Percentiles rank a stretch among this genome's conserved stretches.
Evolutionary conservation across 2,888 invertebrate genomes (phyloP).

Genomic region (Pterobdella sp.): DNA sequence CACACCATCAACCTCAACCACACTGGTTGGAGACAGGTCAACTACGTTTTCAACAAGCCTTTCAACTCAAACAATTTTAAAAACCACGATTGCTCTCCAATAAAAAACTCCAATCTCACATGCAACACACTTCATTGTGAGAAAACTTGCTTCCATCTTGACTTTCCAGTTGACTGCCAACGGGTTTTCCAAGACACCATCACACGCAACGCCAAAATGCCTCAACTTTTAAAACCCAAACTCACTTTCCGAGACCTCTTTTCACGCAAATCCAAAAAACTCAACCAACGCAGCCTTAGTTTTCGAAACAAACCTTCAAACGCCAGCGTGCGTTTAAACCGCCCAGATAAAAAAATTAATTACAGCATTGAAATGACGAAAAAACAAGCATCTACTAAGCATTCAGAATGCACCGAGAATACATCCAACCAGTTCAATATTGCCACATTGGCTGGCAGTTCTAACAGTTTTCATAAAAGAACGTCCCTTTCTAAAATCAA

Average conservation of each 20-base stretch:
- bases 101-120: background rate
- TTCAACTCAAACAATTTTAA: background rate
- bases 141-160: no score
- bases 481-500: no score
- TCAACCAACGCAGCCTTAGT: slow-evolving; percentile 7
- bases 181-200: slow-evolving; percentile 6
- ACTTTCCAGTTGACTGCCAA: slow-evolving; percentile 8
- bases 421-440: background rate
- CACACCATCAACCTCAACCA: slow-evolving; percentile 11
- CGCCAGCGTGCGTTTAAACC: no score
- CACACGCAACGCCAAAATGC: background rate
- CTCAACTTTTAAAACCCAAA: background rate
- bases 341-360: background rate
- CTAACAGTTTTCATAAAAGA: no score
- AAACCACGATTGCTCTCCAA: background rate
- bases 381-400: background rate
- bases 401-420: background rate
- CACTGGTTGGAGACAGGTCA: background rate
- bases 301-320: no score
- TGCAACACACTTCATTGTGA: background rate
- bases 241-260: slow-evolving; percentile 6
- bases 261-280: background rate
- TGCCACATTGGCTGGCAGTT: background rate
- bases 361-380: background rate
- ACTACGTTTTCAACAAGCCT: background rate